Percentiles rank a stretch among this genome's conserved stretches.
phyloP scores from a whole-genome alignment of 2,113 vertebrate species.

The Prionailurus viverrinus region DNA sequence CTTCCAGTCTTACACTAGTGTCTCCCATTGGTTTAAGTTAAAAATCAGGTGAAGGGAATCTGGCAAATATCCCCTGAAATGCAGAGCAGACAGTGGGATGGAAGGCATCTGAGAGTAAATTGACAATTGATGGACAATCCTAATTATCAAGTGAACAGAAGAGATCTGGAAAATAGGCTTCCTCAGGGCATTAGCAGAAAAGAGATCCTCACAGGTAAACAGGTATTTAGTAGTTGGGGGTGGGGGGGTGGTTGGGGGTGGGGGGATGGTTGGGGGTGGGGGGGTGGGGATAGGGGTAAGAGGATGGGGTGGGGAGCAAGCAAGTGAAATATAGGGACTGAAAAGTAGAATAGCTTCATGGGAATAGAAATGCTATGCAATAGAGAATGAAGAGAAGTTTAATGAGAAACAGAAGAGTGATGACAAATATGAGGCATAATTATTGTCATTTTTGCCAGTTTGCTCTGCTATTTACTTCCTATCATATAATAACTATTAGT shows the following conservation, averaged over 20 bases:
- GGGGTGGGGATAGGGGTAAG: too few relatives aligned
- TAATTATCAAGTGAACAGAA: background rate
- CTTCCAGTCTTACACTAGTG: background rate
- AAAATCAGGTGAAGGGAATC: constrained; percentile 6
- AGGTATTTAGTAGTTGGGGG: background rate
- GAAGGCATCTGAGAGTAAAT: background rate
- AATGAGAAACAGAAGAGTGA: background rate
- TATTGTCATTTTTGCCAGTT: background rate
- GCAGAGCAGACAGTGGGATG: background rate
- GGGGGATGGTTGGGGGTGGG: too few relatives aligned
- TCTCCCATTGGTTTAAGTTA: background rate
- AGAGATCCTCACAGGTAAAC: background rate
- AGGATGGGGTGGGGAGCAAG: background rate
- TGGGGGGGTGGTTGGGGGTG: too few relatives aligned
- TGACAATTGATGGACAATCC: background rate
- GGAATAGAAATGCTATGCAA: background rate
- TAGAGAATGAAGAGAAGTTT: background rate
- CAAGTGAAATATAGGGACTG: background rate
- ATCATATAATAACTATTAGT: background rate
- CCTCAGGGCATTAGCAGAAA: background rate
- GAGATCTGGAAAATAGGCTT: background rate
- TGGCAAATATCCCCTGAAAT: background rate
- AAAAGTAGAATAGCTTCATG: background rate
- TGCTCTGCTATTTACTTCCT: background rate
- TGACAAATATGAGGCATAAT: background rate